These are phyloP conservation scores for Zootoca vivipara DNA, from an alignment of 2,113 vertebrate species.

Conservation along the genomic window DNA sequence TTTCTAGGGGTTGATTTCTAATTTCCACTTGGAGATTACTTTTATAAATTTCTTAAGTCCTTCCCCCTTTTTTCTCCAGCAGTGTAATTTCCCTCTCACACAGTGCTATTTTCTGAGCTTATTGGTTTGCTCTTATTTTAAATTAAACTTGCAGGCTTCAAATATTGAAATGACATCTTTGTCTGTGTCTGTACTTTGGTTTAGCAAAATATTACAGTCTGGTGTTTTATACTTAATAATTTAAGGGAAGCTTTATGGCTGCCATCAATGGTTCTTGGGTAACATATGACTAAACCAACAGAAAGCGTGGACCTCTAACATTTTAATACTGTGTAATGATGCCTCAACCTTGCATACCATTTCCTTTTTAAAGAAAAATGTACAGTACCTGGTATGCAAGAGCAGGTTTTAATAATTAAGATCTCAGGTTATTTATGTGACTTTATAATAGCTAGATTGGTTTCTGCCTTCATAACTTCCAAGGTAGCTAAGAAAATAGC, in stretches of 20 bases:
- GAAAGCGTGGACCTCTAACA: constrained; percentile 77
- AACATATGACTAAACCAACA: constrained; percentile 80
- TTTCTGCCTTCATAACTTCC: neutral
- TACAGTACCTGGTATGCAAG: constrained; percentile 50
- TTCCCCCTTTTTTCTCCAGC: constrained; percentile 88
- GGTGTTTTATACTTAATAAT: constrained; percentile 88
- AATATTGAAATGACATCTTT: constrained; percentile 97
- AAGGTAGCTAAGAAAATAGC: neutral
- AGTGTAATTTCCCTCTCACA: constrained; percentile 95
- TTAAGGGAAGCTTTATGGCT: constrained; percentile 83
- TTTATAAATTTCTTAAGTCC: constrained; percentile 99
- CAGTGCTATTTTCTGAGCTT: constrained; percentile 94
- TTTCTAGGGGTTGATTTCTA: constrained; percentile 99
- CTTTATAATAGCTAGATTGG: constrained; percentile 36
- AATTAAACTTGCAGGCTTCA: constrained; percentile 99
- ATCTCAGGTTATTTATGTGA: constrained; percentile 44
- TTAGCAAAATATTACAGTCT: constrained; percentile 92
- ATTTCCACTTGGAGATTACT: constrained; percentile 99
- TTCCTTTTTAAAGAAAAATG: constrained; percentile 56
- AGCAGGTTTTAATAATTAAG: constrained; percentile 68
- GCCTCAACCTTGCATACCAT: constrained; percentile 33
- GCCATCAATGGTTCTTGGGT: constrained; percentile 78
- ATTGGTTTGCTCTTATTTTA: constrained; percentile 97
- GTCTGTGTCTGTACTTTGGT: constrained; percentile 90
- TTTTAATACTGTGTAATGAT: constrained; percentile 76